Conservation (phyloP, 2,888 invertebrate species). For the Scelioninae gen. 1 region DNA sequence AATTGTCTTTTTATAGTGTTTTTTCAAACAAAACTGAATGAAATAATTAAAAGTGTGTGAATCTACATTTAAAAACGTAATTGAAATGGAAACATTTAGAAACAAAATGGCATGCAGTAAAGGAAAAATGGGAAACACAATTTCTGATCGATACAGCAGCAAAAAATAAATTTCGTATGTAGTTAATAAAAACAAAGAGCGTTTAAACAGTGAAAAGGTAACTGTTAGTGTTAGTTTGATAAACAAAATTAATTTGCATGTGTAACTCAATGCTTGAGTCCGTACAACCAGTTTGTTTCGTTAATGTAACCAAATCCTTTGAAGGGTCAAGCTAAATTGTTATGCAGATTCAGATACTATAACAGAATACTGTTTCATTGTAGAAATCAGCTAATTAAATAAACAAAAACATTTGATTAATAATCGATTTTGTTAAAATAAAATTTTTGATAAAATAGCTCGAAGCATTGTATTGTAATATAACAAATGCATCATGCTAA, state of each 20-base stretch:
- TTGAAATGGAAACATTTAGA: no score
- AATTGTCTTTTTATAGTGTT: no score
- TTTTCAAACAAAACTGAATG: no score
- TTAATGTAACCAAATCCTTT: conserved; percentile 51
- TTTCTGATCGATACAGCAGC: no score
- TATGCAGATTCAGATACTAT: conserved; percentile 38
- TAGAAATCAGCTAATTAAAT: conserved; percentile 24
- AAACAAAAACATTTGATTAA: conserved; percentile 17
- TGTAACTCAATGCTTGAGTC: conserved; percentile 43
- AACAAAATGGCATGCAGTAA: no score
- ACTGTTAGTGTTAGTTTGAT: conserved; percentile 18
- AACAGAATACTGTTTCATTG: conserved; percentile 25
- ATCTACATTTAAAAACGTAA: no score
- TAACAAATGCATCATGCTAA: background rate
- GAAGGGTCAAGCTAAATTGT: conserved; percentile 39
- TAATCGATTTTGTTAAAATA: conserved; percentile 6
- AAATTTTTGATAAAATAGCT: background rate
- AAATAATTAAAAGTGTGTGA: no score
- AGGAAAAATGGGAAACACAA: no score
- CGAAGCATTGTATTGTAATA: background rate
- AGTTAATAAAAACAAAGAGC: conserved; percentile 6
- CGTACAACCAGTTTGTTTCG: conserved; percentile 29
- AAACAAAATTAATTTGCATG: conserved; percentile 53
- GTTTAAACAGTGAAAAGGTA: conserved; percentile 18
- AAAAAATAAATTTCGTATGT: background rate